Percentiles rank a stretch among this genome's conserved stretches.
Evolutionary conservation across 2,113 vertebrate species (phyloP).

Genomic region (Pangasianodon hypophthalmus): DNA sequence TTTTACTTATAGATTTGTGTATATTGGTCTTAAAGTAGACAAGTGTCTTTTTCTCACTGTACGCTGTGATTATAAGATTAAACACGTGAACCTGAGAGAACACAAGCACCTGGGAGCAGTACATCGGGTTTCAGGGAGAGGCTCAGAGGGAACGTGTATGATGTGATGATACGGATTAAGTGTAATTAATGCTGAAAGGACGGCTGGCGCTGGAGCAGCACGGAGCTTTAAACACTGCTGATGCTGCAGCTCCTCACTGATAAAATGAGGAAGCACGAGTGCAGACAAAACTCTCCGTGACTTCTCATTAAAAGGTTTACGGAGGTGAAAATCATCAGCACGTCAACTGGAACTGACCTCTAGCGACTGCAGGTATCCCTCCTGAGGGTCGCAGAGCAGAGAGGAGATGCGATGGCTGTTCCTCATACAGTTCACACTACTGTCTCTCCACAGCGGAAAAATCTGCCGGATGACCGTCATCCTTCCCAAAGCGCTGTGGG

Average conservation of each 20-base stretch:
- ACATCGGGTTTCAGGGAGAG: neutral
- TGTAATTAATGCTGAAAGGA: neutral
- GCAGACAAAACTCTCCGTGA: neutral
- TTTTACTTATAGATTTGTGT: too few species aligned
- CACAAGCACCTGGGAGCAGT: neutral
- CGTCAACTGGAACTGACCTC: constrained; percentile 78
- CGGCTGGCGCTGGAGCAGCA: neutral
- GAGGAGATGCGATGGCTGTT: constrained; percentile 95
- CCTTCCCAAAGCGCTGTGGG: constrained; percentile 91
- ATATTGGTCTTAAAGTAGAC: too few species aligned
- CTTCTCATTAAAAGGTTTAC: neutral
- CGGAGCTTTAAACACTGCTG: neutral
- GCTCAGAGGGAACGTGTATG: neutral
- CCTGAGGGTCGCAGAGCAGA: constrained; percentile 91
- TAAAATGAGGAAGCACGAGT: neutral
- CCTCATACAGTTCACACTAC: constrained; percentile 84
- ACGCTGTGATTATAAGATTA: neutral
- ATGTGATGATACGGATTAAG: neutral
- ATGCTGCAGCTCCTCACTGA: neutral
- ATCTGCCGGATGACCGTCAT: constrained; percentile 97
- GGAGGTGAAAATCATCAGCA: neutral
- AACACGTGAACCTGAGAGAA: neutral
- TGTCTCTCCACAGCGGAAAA: constrained; percentile 87
- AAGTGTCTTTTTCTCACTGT: too few species aligned
- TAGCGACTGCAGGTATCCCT: constrained; percentile 94